These are phyloP conservation scores for Montifringilla adamsi DNA, from an alignment of 2,113 vertebrate genomes.

Conservation along the genomic window DNA sequence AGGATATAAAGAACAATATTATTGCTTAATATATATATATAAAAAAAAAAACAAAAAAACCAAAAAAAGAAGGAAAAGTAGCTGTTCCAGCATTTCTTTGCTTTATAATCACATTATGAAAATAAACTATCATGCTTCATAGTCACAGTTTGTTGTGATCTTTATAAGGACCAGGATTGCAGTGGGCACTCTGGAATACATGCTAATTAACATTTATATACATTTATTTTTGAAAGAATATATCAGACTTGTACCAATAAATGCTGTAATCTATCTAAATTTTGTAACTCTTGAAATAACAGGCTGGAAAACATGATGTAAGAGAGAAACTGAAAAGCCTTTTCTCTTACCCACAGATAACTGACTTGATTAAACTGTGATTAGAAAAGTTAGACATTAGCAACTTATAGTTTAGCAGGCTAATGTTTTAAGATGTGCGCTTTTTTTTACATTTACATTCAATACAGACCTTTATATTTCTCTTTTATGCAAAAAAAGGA, in stretches of 20 bases:
- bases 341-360: not conserved
- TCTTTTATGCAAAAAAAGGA: slow-evolving; percentile 6
- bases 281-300: not conserved
- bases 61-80: not conserved
- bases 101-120: not conserved
- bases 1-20: not conserved
- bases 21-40: not conserved
- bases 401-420: not conserved
- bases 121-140: not conserved
- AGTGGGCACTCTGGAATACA: not conserved
- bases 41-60: not conserved
- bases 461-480: not conserved
- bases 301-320: not conserved
- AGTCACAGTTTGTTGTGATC: not conserved
- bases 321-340: not conserved
- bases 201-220: not conserved
- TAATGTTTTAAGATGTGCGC: not conserved
- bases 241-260: not conserved
- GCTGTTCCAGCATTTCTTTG: not conserved
- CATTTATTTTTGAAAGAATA: not conserved
- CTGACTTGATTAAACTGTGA: not conserved
- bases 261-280: not conserved
- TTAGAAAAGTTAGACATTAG: not conserved
- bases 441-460: not conserved
- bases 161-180: not conserved